Conservation (phyloP, 2,888 invertebrate genomes). For the Bhutanitis thaidina region DNA sequence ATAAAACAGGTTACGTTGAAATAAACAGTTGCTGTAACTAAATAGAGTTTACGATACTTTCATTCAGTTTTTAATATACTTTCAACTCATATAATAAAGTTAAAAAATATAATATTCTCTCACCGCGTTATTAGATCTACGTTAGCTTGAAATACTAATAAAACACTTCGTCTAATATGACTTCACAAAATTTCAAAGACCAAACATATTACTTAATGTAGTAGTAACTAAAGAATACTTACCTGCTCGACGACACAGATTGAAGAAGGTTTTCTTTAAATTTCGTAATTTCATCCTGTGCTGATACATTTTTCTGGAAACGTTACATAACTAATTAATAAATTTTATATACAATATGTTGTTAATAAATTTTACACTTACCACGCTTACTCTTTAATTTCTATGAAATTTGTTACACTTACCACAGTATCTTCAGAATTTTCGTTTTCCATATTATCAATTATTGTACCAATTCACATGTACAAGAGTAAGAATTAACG, state of each 20-base stretch:
- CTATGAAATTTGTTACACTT: constrained; percentile 22
- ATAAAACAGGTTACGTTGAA: no score
- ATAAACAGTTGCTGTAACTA: no score
- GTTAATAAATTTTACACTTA: background rate
- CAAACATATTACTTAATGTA: no score
- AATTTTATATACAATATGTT: background rate
- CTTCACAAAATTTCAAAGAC: no score
- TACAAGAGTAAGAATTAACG: constrained; percentile 34
- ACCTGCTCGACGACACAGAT: constrained; percentile 55
- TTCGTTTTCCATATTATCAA: constrained; percentile 27
- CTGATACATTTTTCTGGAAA: constrained; percentile 13
- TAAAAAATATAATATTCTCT: no score
- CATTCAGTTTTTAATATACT: no score
- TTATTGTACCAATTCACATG: constrained; percentile 32
- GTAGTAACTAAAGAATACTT: constrained; percentile 33
- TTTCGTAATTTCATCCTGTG: constrained; percentile 61
- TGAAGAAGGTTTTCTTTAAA: constrained; percentile 66
- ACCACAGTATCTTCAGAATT: constrained; percentile 38
- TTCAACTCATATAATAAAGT: no score
- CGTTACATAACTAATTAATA: background rate
- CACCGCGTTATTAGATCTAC: no score
- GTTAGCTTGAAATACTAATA: no score
- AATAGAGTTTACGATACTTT: no score
- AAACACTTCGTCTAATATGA: no score
- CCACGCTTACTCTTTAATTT: background rate